phyloP scores from a whole-genome alignment of 2,113 vertebrate species.

The Triplophysa tibetana region DNA sequence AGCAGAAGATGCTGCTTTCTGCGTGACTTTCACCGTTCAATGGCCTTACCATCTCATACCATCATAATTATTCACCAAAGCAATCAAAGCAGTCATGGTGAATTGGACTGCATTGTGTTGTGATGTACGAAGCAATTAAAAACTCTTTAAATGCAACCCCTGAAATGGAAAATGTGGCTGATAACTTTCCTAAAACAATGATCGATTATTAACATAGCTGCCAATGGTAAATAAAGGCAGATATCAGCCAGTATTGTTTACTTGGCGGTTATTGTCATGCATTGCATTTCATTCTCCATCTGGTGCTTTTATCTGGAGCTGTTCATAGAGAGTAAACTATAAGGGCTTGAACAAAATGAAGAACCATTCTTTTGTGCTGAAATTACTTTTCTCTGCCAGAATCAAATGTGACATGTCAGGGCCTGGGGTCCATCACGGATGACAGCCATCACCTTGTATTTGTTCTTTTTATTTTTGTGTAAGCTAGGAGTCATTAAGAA shows the following conservation, averaged over 20 bases:
- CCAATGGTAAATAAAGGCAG: not conserved
- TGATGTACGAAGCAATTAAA: constrained; percentile 24
- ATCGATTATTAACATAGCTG: not conserved
- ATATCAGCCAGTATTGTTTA: not conserved
- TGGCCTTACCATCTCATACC: constrained; percentile 10
- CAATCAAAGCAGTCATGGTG: constrained; percentile 25
- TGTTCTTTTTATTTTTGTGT: not conserved
- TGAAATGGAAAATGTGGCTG: not conserved
- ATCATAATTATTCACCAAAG: constrained; percentile 35
- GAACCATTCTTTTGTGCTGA: not conserved
- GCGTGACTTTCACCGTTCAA: constrained; percentile 23
- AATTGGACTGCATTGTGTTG: not conserved
- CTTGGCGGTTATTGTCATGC: not conserved
- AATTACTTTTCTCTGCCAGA: constrained; percentile 12
- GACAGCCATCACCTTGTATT: not conserved
- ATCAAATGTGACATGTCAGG: constrained; percentile 36
- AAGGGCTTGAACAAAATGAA: not conserved
- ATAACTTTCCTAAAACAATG: not conserved
- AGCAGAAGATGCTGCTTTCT: not conserved
- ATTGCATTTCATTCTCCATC: not conserved
- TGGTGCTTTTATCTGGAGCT: not conserved
- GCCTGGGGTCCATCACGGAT: not conserved
- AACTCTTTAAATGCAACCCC: not conserved
- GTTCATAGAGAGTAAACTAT: not conserved
- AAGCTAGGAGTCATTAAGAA: not conserved